Base-by-base conservation (phyloP, 1,140 invertebrate genomes). In the Aleiodes sp. region DNA sequence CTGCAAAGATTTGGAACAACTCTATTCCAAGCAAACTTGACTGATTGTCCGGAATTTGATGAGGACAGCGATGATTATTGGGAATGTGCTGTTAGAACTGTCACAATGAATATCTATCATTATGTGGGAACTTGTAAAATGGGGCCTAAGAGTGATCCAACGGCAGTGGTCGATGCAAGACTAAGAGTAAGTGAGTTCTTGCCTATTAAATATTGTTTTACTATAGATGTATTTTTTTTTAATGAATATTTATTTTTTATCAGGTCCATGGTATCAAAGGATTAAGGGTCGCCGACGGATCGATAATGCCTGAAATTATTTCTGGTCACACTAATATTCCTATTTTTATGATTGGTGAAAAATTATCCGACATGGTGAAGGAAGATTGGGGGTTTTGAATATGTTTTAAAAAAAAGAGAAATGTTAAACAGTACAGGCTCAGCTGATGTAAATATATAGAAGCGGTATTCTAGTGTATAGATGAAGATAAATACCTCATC, bases 261-360 rank as follows among this genome's bases (percentile, higher is more conserved):
- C 88, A 84, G 77, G 91, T 96, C 0, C 84, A 92, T 70, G 93
- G 93, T 0, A 78, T 94, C 0, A 78, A 84, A n/a, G 87, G 88
- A 21, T 81, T 96, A 28, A 86, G 94, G 33, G 92, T 95, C 1
- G 90, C 89, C 0, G 94, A 96, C 80, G 90, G 89, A 35, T 93
- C 93, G 41, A 84, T 96, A 0, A 93, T 95, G 84, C 94, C 94
- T 0, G 83, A 82, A 2, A 87, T 93, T n/a, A 87, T 92, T 9
- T 88, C 87, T 3, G 92, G 90, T 0, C 93, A 95, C 76, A 90
- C 92, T 0, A 93, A 91, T 70, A 92, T 91, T 0, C 89, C 90
- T 0, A 89, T 92, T 2, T 89, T 90, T 43, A 96, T 97, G 95
- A 92, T 97, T 52, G 96, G 90, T 0, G 95, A 98, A 82, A 95